phyloP scores from a whole-genome alignment of 2,888 invertebrate genomes.

The Aelia acuminata region DNA sequence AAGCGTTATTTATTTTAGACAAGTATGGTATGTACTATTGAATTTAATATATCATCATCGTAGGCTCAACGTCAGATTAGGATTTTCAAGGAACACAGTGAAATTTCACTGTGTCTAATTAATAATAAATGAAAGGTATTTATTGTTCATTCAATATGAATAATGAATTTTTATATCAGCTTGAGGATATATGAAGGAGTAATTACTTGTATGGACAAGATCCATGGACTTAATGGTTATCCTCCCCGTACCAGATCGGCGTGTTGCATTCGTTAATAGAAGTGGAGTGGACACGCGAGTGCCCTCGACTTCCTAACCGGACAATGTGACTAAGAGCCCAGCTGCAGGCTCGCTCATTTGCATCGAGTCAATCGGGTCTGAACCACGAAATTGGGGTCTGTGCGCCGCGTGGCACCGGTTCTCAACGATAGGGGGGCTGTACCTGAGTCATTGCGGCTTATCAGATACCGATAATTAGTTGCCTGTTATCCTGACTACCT shows the following conservation, averaged over 20 bases:
- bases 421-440: not conserved
- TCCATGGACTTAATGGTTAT: not conserved
- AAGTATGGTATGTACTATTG: too few species aligned
- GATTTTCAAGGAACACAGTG: too few species aligned
- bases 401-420: conserved; percentile 17
- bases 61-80: too few species aligned
- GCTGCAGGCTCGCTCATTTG: conserved; percentile 44
- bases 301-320: conserved; percentile 21
- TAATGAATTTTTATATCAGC: not conserved
- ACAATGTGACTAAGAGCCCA: conserved; percentile 42
- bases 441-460: conserved; percentile 46
- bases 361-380: conserved; percentile 56
- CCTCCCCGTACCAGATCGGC: not conserved
- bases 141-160: not conserved
- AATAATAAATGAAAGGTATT: too few species aligned
- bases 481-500: not conserved
- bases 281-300: conserved; percentile 27
- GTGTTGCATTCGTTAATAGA: conserved; percentile 28
- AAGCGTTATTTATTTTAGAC: too few species aligned
- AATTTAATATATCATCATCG: too few species aligned
- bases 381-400: conserved; percentile 54
- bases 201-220: not conserved
- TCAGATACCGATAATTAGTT: conserved; percentile 23
- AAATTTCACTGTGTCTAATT: not conserved
- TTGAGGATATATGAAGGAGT: not conserved